Evolutionary conservation across 1,140 invertebrate species (phyloP).

Genomic region (Drosophila punjabiensis): DNA sequence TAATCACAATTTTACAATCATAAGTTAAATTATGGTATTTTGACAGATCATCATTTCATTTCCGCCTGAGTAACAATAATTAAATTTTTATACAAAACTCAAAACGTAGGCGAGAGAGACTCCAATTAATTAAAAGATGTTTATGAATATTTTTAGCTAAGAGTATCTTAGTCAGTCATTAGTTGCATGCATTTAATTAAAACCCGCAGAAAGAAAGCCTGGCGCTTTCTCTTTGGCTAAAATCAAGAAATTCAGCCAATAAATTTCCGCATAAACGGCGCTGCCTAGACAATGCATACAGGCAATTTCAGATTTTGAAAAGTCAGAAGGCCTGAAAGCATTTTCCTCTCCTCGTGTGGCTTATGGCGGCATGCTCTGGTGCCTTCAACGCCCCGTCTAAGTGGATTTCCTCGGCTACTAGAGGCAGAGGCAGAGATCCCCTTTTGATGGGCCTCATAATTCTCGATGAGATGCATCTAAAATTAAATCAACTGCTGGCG

Average conservation of each 20-base stretch:
- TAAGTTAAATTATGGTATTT: not conserved
- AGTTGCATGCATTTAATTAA: not conserved
- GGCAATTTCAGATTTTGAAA: constrained; percentile 11
- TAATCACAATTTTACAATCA: not conserved
- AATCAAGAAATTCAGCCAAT: not conserved
- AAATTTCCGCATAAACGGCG: constrained; percentile 20
- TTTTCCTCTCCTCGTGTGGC: constrained; percentile 20
- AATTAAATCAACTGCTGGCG: constrained; percentile 69
- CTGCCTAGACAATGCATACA: constrained; percentile 4
- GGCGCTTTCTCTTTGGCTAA: not conserved
- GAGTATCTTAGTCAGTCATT: not conserved
- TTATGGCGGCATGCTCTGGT: constrained; percentile 49
- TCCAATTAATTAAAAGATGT: not conserved
- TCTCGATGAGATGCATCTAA: constrained; percentile 61
- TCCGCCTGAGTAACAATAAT: not conserved
- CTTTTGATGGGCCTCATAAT: constrained; percentile 61
- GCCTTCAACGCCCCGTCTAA: constrained; percentile 66
- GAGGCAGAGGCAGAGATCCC: constrained; percentile 13
- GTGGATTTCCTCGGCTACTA: constrained; percentile 47
- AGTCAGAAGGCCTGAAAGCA: constrained; percentile 32
- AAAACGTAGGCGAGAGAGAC: not conserved
- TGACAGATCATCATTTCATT: not conserved
- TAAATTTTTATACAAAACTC: not conserved
- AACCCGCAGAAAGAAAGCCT: not conserved
- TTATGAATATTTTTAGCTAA: not conserved